Evolutionary conservation across 2,113 vertebrate genomes (phyloP).

Genomic region (Geococcyx californianus): DNA sequence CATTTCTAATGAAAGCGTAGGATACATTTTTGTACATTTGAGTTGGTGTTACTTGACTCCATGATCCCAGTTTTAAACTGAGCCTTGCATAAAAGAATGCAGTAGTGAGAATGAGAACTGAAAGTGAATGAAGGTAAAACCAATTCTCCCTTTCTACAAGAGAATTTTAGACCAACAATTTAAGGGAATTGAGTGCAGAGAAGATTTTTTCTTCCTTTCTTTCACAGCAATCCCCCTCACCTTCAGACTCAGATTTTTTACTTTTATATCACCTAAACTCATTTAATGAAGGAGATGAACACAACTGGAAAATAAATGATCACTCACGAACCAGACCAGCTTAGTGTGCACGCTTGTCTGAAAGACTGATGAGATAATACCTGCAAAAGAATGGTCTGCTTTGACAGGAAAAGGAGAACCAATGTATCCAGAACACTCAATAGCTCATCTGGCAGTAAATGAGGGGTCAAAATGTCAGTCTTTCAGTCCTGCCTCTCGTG

Average conservation of each 20-base stretch:
- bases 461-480: slow-evolving; percentile 66
- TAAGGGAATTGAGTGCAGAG: background rate
- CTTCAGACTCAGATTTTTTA: background rate
- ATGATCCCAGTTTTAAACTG: background rate
- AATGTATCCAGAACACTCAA: slow-evolving; percentile 59
- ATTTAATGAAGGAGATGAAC: slow-evolving; percentile 36
- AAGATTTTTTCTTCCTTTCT: background rate
- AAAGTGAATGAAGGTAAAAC: background rate
- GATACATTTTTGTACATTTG: background rate
- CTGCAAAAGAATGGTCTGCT: slow-evolving; percentile 60
- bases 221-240: background rate
- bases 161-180: background rate
- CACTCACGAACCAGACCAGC: background rate
- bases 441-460: slow-evolving; percentile 58
- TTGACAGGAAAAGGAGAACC: slow-evolving; percentile 68
- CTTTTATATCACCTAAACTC: background rate
- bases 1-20: background rate
- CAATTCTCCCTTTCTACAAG: background rate
- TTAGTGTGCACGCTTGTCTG: slow-evolving; percentile 9
- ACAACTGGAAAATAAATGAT: slow-evolving; percentile 27
- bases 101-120: background rate
- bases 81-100: background rate
- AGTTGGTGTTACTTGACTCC: background rate
- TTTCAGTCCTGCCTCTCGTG: background rate
- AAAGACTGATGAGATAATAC: slow-evolving; percentile 69